Percentiles rank a stretch among this genome's conserved stretches.
phyloP scores from a whole-genome alignment of 2,113 vertebrate species.

The Scartelaos histophorus region DNA sequence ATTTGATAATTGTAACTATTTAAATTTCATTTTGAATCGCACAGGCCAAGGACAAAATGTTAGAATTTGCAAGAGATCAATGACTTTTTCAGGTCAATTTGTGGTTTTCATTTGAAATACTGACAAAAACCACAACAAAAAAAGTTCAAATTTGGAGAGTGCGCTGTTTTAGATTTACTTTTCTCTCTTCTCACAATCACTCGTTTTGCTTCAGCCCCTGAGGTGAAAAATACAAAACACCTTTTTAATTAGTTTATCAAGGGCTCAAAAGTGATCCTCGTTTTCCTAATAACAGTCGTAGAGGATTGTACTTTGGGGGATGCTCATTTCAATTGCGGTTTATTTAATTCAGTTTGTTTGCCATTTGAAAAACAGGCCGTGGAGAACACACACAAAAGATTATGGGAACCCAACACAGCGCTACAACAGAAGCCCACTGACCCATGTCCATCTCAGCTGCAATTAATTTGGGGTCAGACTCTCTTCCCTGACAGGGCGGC shows the following conservation, averaged over 20 bases:
- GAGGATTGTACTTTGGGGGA: conserved; percentile 45
- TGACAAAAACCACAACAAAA: not conserved
- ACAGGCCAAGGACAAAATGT: too few species aligned
- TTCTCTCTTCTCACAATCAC: conserved; percentile 5
- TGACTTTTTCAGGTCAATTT: too few species aligned
- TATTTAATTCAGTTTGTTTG: conserved; percentile 61
- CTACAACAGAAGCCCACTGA: conserved; percentile 42
- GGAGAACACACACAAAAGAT: conserved; percentile 35
- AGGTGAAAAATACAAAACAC: conserved; percentile 52
- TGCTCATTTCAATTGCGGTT: conserved; percentile 40
- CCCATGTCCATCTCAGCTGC: conserved; percentile 47
- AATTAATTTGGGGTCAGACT: conserved; percentile 62
- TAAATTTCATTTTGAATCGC: not conserved
- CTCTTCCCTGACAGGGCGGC: conserved; percentile 39
- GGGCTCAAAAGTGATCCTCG: conserved; percentile 49
- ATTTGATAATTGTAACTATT: not conserved
- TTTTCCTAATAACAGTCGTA: conserved; percentile 55
- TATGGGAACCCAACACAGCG: conserved; percentile 9
- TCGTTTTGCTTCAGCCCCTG: conserved; percentile 24
- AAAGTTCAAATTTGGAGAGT: not conserved
- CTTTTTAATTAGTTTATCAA: conserved; percentile 69
- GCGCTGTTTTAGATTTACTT: conserved; percentile 4
- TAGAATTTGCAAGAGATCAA: too few species aligned
- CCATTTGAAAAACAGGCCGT: conserved; percentile 38
- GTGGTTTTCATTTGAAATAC: not conserved